These are phyloP conservation scores for Leptopilina boulardi DNA, from an alignment of 1,140 invertebrate genomes.

Conservation along the genomic window DNA sequence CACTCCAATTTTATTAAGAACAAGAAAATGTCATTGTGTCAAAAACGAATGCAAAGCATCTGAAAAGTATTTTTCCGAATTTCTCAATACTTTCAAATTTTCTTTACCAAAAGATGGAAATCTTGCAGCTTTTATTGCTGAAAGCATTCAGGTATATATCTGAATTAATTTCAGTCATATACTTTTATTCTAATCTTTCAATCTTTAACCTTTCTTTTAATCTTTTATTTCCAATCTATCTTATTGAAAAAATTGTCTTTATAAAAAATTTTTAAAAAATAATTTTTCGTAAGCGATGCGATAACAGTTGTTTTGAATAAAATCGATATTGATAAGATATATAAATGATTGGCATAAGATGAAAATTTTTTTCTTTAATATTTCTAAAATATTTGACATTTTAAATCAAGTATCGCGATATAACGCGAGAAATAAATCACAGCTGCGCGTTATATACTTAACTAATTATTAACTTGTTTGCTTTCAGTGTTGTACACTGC, in stretches of 20 bases:
- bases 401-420: background rate
- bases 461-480: background rate
- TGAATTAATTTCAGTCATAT: background rate
- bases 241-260: too few relatives aligned
- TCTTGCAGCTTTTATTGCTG: conserved; percentile 93
- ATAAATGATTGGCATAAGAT: background rate
- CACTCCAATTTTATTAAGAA: conserved; percentile 85
- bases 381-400: too few relatives aligned
- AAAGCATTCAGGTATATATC: conserved; percentile 95
- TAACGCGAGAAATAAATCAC: background rate
- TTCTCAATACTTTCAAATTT: conserved; percentile 87
- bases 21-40: conserved; percentile 82
- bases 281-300: too few relatives aligned
- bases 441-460: background rate
- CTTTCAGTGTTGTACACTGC: background rate
- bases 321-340: background rate
- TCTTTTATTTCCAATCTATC: too few relatives aligned
- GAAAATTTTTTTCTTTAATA: background rate
- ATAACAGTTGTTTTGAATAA: too few relatives aligned
- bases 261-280: too few relatives aligned
- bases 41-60: conserved; percentile 82
- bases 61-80: conserved; percentile 88
- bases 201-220: too few relatives aligned
- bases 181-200: conserved; percentile 31
- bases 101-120: conserved; percentile 83